Percentiles rank a stretch among this genome's conserved stretches.
Evolutionary conservation across 2,113 vertebrate genomes (phyloP).

Genomic region (Mugil cephalus): DNA sequence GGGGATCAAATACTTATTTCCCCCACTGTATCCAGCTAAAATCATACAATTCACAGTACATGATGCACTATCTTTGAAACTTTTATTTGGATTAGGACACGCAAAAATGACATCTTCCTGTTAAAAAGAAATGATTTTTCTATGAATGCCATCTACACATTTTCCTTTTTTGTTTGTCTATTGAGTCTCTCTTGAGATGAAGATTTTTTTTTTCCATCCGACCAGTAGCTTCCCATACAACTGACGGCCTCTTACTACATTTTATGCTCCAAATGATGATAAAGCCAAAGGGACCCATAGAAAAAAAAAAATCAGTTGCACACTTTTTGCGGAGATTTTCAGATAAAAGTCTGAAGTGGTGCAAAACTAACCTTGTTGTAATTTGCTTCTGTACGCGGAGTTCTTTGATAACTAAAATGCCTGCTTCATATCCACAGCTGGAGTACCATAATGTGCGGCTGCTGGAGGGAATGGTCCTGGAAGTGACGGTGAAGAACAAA

Average conservation of each 20-base stretch:
- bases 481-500: constrained; percentile 88
- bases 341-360: constrained; percentile 10
- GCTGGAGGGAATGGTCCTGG: constrained; percentile 83
- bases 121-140: no score
- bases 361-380: background rate
- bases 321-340: background rate
- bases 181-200: no score
- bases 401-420: constrained; percentile 8
- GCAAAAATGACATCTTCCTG: no score
- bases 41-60: no score
- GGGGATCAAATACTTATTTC: no score
- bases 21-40: no score
- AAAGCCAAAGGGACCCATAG: background rate
- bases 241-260: constrained; percentile 9
- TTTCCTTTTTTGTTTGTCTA: no score
- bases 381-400: no score
- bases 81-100: no score
- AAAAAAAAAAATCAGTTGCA: background rate
- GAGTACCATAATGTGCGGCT: constrained; percentile 79
- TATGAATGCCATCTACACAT: no score
- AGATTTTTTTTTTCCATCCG: no score
- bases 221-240: constrained; percentile 1
- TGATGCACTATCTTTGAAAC: background rate
- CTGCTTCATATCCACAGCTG: constrained; percentile 77
- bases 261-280: no score